These are phyloP conservation scores for Bos indicus DNA, from an alignment of 2,113 vertebrate species.

Conservation along the genomic window DNA sequence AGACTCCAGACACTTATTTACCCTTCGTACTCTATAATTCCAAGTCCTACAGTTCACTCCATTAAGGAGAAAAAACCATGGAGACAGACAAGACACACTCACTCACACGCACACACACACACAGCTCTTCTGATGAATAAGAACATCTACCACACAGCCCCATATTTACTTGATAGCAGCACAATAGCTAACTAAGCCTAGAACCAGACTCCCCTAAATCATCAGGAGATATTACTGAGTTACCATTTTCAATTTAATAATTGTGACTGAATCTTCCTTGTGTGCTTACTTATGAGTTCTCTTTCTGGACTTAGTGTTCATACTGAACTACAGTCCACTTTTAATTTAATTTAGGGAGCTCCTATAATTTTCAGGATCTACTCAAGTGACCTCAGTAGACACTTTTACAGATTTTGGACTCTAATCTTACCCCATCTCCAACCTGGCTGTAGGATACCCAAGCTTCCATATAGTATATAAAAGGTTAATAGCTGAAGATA, in stretches of 20 bases:
- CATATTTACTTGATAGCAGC: slow-evolving; percentile 23
- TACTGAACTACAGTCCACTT: slow-evolving; percentile 15
- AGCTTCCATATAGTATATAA: slow-evolving; percentile 53
- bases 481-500: slow-evolving; percentile 73
- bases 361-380: slow-evolving; percentile 8
- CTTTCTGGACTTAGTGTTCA: not conserved
- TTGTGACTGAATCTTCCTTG: slow-evolving; percentile 10
- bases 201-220: slow-evolving; percentile 12
- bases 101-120: not conserved
- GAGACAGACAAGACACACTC: not conserved
- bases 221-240: not conserved
- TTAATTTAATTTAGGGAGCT: slow-evolving; percentile 41
- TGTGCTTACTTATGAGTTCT: not conserved
- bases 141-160: not conserved
- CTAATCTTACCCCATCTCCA: slow-evolving; percentile 32
- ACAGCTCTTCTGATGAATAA: not conserved
- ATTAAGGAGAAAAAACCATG: not conserved
- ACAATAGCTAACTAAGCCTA: slow-evolving; percentile 6
- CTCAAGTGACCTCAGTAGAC: slow-evolving; percentile 52
- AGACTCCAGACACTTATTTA: not conserved
- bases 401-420: slow-evolving; percentile 59
- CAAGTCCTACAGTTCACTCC: not conserved
- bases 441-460: slow-evolving; percentile 16
- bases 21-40: not conserved
- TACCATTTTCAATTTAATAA: slow-evolving; percentile 20